Evolutionary conservation across 1,140 invertebrate genomes (phyloP).

Genomic region (Euschistus heros): DNA sequence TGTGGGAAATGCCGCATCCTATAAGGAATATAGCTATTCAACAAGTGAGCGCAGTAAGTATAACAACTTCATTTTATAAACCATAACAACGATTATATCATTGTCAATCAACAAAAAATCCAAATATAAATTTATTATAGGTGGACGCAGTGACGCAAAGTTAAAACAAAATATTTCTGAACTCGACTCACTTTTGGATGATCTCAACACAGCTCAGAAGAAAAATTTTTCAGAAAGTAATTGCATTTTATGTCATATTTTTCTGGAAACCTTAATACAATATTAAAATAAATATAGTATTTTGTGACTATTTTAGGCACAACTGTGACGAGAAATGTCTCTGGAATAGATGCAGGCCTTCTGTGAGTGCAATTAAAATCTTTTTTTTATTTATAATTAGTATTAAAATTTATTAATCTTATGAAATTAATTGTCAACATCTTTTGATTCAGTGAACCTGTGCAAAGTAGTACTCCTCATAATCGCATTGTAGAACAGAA

Average conservation of each 20-base stretch:
- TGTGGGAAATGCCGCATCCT: no score
- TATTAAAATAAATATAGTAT: background rate
- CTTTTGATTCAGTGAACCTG: conserved; percentile 16
- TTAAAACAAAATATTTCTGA: conserved; percentile 33
- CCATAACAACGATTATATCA: background rate
- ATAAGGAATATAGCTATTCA: background rate
- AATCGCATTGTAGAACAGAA: conserved; percentile 17
- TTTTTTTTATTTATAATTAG: background rate
- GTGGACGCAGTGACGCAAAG: conserved; percentile 20
- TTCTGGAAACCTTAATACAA: background rate
- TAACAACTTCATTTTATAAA: background rate
- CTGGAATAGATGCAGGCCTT: conserved; percentile 29
- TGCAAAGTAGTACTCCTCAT: conserved; percentile 7
- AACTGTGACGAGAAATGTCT: conserved; percentile 17
- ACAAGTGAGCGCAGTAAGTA: background rate
- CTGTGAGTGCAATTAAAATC: conserved; percentile 24
- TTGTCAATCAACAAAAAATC: background rate
- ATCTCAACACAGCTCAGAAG: conserved; percentile 33
- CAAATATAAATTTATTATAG: background rate
- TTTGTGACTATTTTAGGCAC: background rate
- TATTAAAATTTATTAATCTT: background rate
- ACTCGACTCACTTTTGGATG: conserved; percentile 32
- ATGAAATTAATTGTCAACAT: background rate
- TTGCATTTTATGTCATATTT: conserved; percentile 5
- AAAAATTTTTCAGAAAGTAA: conserved; percentile 31